Evolutionary conservation across 2,113 vertebrate genomes (phyloP), one percentile per base, ranked within the genome.

Genomic region (Melospiza georgiana): DNA sequence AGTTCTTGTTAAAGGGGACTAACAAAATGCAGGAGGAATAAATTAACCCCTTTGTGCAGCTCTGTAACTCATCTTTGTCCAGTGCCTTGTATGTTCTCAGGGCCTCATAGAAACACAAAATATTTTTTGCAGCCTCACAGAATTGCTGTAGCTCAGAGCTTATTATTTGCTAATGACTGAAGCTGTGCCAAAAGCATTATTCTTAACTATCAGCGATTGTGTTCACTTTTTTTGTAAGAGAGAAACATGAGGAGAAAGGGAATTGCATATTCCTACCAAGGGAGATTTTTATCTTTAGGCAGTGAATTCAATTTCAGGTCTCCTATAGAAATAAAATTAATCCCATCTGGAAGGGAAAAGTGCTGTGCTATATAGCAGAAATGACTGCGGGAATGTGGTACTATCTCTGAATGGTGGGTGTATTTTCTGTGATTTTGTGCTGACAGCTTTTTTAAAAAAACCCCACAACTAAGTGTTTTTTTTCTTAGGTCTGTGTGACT

Each of bases 201-300:
- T 94, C 69, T 95, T 87, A 89, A 89, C 89, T 82, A 75, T 78
- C 77, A 73, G 62, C 2, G 1, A 43, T n/a, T 68, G 35, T 51
- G 20, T 72, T 96, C 65, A 5, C 48, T 95, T 77, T 93, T 84
- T 81, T 74, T 67, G 73, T 63, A 39, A 67, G 61, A 65, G 23
- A 57, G 94, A 96, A 97, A 94, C 89, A 93, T 84, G 93, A 96
- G 95, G 74, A 94, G 86, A 87, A 94, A 90, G 44, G 80, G 93
- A 94, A 96, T 91, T 87, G 77, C 84, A 75, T 97, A 81, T 95
- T 90, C 76, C 86, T 96, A 92, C 93, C 94, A 95, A 79, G 95
- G 89, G 96, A 95, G 94, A 97, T 96, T 94, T 97, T 97, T 97
- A 97, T 96, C 96, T 96, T 91, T 79, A 93, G 93, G 94, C 89